Conservation (phyloP, 2,888 invertebrate species). For the Oscheius myriophilus region DNA sequence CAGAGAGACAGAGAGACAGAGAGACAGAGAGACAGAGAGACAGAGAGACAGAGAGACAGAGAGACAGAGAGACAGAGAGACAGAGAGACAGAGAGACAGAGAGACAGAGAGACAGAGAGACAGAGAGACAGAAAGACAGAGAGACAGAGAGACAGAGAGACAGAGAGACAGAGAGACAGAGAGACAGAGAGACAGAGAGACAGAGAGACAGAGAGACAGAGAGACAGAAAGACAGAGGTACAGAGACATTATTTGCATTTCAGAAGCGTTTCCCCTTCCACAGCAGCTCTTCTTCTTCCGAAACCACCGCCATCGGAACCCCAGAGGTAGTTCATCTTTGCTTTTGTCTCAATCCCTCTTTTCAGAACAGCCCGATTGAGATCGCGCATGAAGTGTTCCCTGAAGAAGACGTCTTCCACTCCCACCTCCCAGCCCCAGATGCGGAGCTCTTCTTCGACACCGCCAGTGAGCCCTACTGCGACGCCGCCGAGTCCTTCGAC, state of each 20-base stretch:
- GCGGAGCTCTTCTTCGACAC: conserved; percentile 22
- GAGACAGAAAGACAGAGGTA: too few relatives aligned
- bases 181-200: too few relatives aligned
- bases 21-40: too few relatives aligned
- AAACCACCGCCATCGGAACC: conserved; percentile 8
- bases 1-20: background rate
- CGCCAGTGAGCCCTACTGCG: conserved; percentile 2
- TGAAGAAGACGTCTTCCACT: conserved; percentile 27
- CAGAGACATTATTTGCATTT: too few relatives aligned
- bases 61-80: too few relatives aligned
- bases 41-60: too few relatives aligned
- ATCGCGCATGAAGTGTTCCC: conserved; percentile 4
- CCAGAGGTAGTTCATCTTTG: background rate
- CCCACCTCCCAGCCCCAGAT: conserved; percentile 14
- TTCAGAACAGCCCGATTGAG: conserved; percentile 13
- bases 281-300: too few relatives aligned
- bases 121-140: too few relatives aligned
- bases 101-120: too few relatives aligned
- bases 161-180: background rate
- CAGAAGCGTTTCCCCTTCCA: background rate
- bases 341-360: background rate
- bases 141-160: background rate
- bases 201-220: conserved; percentile 3
- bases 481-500: background rate
- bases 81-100: too few relatives aligned